phyloP scores from a whole-genome alignment of 1,140 invertebrate genomes.

The Holcopasites calliopsidis region DNA sequence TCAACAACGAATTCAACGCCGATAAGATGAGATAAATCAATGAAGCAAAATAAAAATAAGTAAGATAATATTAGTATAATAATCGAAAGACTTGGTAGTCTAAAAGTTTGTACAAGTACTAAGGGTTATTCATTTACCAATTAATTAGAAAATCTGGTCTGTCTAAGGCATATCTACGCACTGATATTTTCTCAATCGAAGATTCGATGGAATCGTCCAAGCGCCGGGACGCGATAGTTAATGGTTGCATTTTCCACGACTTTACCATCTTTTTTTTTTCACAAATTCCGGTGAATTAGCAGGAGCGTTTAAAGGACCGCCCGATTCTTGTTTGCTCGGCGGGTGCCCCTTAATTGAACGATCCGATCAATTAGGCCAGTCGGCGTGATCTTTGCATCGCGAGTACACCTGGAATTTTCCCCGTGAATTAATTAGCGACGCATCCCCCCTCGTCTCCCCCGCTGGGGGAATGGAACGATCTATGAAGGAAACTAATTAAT shows the following conservation, averaged over 20 bases:
- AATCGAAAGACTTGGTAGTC: too few relatives aligned
- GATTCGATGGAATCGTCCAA: background rate
- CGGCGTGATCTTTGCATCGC: slow-evolving; percentile 36
- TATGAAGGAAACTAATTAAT: slow-evolving; percentile 31
- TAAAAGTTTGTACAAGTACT: too few relatives aligned
- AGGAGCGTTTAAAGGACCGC: slow-evolving; percentile 14
- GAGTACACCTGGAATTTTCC: slow-evolving; percentile 29
- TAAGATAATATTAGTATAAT: too few relatives aligned
- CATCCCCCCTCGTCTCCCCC: too few relatives aligned
- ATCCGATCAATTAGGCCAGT: slow-evolving; percentile 50
- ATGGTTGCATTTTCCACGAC: background rate
- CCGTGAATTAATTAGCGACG: slow-evolving; percentile 18
- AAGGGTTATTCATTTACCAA: too few relatives aligned
- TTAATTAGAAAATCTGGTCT: too few relatives aligned
- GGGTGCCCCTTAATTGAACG: slow-evolving; percentile 48
- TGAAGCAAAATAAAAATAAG: too few relatives aligned
- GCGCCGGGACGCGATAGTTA: background rate
- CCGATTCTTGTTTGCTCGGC: slow-evolving; percentile 32
- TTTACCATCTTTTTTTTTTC: background rate
- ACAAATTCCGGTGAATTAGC: slow-evolving; percentile 11
- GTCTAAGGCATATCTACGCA: too few relatives aligned
- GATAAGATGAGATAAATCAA: too few relatives aligned
- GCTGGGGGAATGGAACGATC: background rate
- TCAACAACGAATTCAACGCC: too few relatives aligned
- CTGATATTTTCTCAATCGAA: background rate